A percentile compares a stretch with the other conserved stretches of the same genome.
Evolutionary conservation across 2,888 invertebrate species (phyloP).

Genomic region (Drosophila infuscata): DNA sequence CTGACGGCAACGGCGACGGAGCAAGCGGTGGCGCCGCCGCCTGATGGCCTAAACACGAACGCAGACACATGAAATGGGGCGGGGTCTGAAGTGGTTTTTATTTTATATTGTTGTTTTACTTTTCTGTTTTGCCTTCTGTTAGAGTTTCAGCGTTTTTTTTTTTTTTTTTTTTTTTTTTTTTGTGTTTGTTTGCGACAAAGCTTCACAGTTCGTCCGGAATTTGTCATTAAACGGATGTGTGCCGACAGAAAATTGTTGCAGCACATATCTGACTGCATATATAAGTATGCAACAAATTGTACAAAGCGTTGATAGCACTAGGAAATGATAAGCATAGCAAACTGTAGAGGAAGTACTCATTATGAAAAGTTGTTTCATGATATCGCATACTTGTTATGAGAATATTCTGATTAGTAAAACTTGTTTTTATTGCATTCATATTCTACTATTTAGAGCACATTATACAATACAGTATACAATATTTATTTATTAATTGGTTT

Average conservation of each 20-base stretch:
- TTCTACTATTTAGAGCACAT: not conserved
- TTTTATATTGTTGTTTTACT: conserved; percentile 48
- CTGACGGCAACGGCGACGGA: conserved; percentile 45
- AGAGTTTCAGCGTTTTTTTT: not conserved
- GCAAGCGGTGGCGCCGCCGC: conserved; percentile 28
- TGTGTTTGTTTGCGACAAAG: conserved; percentile 29
- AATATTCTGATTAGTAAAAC: not conserved
- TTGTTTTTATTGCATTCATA: not conserved
- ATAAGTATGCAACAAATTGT: conserved; percentile 37
- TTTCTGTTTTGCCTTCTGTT: conserved; percentile 39
- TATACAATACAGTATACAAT: not conserved
- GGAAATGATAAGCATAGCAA: conserved; percentile 37
- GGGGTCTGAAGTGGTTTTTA: conserved; percentile 10
- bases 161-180: conserved; percentile 1
- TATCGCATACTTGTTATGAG: conserved; percentile 1
- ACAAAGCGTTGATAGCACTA: conserved; percentile 25
- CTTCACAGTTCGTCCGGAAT: conserved; percentile 52
- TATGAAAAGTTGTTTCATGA: conserved; percentile 9
- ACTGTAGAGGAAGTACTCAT: conserved; percentile 29
- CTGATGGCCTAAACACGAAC: conserved; percentile 59
- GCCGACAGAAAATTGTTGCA: conserved; percentile 34
- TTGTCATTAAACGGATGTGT: conserved; percentile 68
- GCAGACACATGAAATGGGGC: conserved; percentile 53
- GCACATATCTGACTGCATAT: conserved; percentile 25
- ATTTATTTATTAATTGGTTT: not conserved